phyloP scores from a whole-genome alignment of 2,797 vertebrate species.

The Dipus sagitta region DNA sequence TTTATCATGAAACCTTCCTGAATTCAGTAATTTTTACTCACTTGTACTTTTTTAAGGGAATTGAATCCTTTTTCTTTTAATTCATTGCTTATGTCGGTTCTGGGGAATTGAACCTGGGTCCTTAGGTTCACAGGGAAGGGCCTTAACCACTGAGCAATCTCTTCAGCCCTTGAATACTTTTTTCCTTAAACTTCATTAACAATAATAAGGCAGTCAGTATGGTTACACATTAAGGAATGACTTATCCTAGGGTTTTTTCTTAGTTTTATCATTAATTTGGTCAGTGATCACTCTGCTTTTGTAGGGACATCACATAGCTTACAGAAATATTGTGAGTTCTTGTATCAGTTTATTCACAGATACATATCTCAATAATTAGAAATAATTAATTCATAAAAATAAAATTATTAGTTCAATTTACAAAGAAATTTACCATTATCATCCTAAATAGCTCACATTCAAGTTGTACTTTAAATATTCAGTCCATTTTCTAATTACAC shows the following conservation, averaged over 20 bases:
- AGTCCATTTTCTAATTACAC: background rate
- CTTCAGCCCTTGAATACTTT: background rate
- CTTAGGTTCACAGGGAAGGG: no score
- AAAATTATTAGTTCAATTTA: background rate
- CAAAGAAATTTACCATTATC: background rate
- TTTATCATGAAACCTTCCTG: background rate
- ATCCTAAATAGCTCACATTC: background rate
- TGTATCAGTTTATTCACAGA: background rate
- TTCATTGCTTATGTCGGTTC: no score
- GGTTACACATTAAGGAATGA: background rate
- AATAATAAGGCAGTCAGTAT: conserved; percentile 13
- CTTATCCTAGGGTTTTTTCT: conserved; percentile 21
- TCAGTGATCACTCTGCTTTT: conserved; percentile 7
- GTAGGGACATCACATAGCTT: background rate
- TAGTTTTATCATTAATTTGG: background rate
- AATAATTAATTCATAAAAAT: conserved; percentile 10
- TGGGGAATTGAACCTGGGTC: no score
- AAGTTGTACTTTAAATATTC: conserved; percentile 1
- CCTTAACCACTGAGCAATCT: no score
- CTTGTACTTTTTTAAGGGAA: background rate
- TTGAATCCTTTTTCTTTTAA: no score
- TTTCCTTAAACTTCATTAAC: conserved; percentile 20
- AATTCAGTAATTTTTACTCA: background rate
- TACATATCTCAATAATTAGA: background rate
- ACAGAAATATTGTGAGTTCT: background rate